Evolutionary conservation across 2,797 vertebrate genomes (phyloP).

Genomic region (Sarcophilus harrisii): DNA sequence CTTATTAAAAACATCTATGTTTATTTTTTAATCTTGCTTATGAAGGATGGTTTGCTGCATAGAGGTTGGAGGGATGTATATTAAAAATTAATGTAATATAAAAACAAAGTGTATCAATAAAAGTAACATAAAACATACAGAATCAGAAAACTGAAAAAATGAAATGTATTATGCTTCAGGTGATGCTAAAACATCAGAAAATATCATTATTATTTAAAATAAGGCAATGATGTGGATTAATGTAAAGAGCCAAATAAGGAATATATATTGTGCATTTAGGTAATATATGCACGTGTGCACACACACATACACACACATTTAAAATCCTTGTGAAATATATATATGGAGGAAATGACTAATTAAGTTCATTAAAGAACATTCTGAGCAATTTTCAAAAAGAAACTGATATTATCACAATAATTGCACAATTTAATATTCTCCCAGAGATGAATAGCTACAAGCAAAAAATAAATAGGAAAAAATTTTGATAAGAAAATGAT

Average conservation of each 20-base stretch:
- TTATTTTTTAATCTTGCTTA: not conserved
- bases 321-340: not conserved
- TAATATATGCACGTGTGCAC: not conserved
- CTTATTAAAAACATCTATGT: not conserved
- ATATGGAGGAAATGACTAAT: not conserved
- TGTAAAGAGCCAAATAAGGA: not conserved
- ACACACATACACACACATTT: not conserved
- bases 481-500: not conserved
- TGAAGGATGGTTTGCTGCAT: not conserved
- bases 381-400: not conserved
- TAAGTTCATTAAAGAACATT: not conserved
- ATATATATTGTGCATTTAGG: not conserved
- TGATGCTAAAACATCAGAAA: not conserved
- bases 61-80: not conserved
- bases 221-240: not conserved
- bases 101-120: not conserved
- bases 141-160: not conserved
- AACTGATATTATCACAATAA: not conserved
- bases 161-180: not conserved
- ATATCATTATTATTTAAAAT: not conserved
- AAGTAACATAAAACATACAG: not conserved
- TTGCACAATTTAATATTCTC: not conserved
- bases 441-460: not conserved
- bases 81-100: not conserved
- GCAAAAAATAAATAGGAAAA: not conserved